phyloP scores from a whole-genome alignment of 2,797 vertebrate species.

The Gymnopithys bicolor region DNA sequence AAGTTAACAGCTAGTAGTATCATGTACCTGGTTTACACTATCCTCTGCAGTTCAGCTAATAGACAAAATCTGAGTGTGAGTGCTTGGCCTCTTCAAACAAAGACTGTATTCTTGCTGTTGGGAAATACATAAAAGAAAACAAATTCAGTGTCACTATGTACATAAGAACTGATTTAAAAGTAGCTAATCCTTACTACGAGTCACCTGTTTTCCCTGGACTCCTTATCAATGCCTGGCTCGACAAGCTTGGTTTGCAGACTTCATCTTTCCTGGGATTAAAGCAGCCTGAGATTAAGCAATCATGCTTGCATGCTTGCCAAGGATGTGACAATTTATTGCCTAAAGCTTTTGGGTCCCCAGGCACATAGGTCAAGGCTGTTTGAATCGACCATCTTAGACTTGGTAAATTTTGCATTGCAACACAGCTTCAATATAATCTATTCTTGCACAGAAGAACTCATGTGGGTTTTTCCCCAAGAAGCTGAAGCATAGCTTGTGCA shows the following conservation, averaged over 20 bases:
- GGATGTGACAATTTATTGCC: not conserved
- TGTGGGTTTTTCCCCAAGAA: not conserved
- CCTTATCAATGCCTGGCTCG: not conserved
- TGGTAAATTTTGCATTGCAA: not conserved
- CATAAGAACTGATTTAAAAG: constrained; percentile 35
- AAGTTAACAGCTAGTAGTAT: not conserved
- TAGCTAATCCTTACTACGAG: constrained; percentile 13
- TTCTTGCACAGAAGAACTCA: not conserved
- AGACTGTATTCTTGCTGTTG: not conserved
- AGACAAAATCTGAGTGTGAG: not conserved
- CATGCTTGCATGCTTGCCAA: not conserved
- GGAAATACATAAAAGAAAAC: not conserved
- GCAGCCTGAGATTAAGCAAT: constrained; percentile 17
- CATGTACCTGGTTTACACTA: not conserved
- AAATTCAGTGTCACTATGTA: not conserved
- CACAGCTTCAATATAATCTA: not conserved
- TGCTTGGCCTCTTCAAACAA: not conserved
- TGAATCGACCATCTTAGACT: not conserved
- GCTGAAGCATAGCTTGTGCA: not conserved
- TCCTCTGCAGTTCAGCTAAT: not conserved
- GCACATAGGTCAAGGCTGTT: not conserved
- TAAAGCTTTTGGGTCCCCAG: not conserved
- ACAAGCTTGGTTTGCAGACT: not conserved
- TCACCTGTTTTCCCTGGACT: constrained; percentile 22
- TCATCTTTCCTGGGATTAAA: constrained; percentile 22